Conservation (phyloP, 2,113 vertebrate species). For the Trematomus loennbergii region DNA sequence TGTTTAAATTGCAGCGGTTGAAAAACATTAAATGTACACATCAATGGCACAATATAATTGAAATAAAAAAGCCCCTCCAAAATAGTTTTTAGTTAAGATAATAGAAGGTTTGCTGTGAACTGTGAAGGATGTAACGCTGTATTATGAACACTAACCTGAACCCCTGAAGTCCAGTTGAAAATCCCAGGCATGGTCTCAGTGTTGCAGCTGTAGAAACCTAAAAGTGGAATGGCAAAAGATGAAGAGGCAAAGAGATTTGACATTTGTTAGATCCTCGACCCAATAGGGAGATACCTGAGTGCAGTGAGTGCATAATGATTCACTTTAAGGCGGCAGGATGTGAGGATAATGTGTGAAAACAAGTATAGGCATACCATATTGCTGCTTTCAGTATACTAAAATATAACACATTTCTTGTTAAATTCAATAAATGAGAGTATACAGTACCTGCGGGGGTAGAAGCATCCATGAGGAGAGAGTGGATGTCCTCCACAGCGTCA, state of each 20-base stretch:
- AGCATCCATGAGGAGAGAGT: slow-evolving; percentile 92
- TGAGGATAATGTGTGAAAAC: no score
- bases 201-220: slow-evolving; percentile 98
- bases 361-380: no score
- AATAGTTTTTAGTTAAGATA: background rate
- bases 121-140: background rate
- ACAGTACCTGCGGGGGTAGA: slow-evolving; percentile 89
- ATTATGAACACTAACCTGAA: slow-evolving; percentile 86
- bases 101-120: background rate
- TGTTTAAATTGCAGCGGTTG: background rate
- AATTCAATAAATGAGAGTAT: slow-evolving; percentile 8
- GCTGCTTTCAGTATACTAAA: no score
- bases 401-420: no score
- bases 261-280: background rate
- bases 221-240: background rate
- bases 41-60: background rate
- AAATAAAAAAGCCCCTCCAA: background rate
- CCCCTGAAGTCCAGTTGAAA: slow-evolving; percentile 95
- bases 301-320: background rate
- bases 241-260: background rate
- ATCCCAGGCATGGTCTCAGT: slow-evolving; percentile 99
- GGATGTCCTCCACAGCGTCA: slow-evolving; percentile 97
- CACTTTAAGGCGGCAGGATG: no score
- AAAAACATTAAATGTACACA: background rate
- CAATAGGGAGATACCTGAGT: background rate